Percentiles rank a stretch among this genome's conserved stretches.
Evolutionary conservation across 2,113 vertebrate genomes (phyloP).

Genomic region (Vidua chalybeata): DNA sequence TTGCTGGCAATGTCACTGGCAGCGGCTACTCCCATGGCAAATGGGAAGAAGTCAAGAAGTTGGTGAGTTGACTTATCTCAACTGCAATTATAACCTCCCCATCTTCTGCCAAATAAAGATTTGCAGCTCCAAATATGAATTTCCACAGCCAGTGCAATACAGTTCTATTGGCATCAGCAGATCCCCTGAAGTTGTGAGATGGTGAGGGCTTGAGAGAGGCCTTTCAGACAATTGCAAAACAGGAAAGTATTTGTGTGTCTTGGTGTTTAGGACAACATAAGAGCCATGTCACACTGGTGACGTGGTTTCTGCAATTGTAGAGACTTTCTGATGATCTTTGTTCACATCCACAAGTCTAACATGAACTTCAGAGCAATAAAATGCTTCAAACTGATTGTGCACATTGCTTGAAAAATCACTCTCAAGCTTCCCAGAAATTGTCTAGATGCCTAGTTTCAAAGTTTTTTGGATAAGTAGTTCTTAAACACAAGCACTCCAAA

Average conservation of each 20-base stretch:
- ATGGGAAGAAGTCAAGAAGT: not conserved
- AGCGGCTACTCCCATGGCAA: not conserved
- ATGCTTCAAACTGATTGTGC: not conserved
- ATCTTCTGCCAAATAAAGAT: not conserved
- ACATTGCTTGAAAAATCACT: not conserved
- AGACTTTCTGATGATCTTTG: not conserved
- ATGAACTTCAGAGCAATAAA: not conserved
- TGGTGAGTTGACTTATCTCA: not conserved
- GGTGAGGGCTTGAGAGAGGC: not conserved
- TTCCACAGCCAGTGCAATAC: not conserved
- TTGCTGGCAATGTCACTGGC: not conserved
- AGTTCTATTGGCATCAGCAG: not conserved
- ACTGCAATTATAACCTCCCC: not conserved
- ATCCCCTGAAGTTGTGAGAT: not conserved
- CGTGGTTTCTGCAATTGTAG: not conserved
- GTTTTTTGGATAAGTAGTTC: not conserved
- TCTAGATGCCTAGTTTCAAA: not conserved
- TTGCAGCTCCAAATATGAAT: not conserved
- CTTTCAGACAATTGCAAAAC: not conserved
- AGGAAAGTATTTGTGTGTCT: not conserved
- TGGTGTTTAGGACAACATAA: not conserved
- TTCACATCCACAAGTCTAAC: not conserved
- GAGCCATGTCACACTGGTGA: not conserved
- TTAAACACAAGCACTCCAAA: not conserved
- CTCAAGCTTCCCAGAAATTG: not conserved